Evolutionary conservation across 1,140 invertebrate species (phyloP), one percentile per base, ranked within the genome.

Genomic region (Saccostrea glomerata): DNA sequence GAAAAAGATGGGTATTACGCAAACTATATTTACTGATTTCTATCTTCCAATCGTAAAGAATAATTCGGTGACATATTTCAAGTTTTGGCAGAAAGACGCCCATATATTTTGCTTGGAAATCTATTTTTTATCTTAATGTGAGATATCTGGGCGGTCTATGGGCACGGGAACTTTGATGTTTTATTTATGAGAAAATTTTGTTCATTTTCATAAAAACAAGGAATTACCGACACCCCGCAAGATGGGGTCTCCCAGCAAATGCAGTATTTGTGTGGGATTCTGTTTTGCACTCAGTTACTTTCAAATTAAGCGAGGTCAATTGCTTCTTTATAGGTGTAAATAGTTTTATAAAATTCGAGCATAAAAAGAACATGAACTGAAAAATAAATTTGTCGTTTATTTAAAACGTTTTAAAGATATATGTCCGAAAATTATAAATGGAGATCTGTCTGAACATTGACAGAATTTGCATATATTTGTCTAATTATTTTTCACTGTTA

Each of bases 41-140:
- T 73, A 73, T 73, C 70, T 73, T 30, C n/a, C 70, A 73, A 73
- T 73, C 70, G 23, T 73, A 73, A 73, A 73, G 25, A 73, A 73
- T 73, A 73, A 73, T 73, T 73, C 70, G 70, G 70, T 73, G 70
- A 73, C 70, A 73, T 25, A 30, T 73, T 73, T 73, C 70, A 25
- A 73, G 23, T 73, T 73, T 73, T 73, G 30, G 70, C 70, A 23
- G 70, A 36, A 73, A 73, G 70, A 73, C 70, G 70, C 70, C 70
- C 70, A 73, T 73, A 73, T 73, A 73, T 73, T 73, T 73, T 73
- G 70, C 70, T 36, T 30, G 70, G 23, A 73, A 73, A 73, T 73
- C 70, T 23, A 73, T 73, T 73, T 73, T 73, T 73, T 73, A 73
- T 73, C 70, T 73, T 73, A 73, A 73, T 73, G 70, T 73, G 70